These are phyloP conservation scores for Prietella phreatophila DNA, from an alignment of 2,113 vertebrate species.

Conservation along the genomic window DNA sequence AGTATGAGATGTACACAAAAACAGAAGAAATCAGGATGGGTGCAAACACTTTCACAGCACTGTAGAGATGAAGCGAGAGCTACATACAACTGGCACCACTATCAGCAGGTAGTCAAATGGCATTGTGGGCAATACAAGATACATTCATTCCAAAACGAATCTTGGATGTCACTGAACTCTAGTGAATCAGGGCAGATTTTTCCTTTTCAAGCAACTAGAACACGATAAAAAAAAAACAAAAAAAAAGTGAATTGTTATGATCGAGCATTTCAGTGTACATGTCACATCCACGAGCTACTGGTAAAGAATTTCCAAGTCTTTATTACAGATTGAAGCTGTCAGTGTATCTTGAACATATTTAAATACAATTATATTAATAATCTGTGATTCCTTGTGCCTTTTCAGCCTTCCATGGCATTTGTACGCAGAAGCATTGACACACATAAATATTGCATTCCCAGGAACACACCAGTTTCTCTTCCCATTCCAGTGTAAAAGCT, in stretches of 20 bases:
- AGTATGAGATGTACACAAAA: too few relatives aligned
- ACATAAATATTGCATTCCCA: slow-evolving; percentile 52
- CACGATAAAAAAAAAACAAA: not conserved
- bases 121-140: not conserved
- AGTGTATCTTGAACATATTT: slow-evolving; percentile 64
- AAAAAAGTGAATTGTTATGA: not conserved
- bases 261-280: not conserved
- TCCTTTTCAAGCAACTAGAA: not conserved
- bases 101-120: not conserved
- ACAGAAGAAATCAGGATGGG: too few relatives aligned
- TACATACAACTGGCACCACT: not conserved
- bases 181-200: not conserved
- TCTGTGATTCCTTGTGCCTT: slow-evolving; percentile 49
- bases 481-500: slow-evolving; percentile 66
- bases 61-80: not conserved
- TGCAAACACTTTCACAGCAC: too few relatives aligned
- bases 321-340: slow-evolving; percentile 67
- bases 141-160: not conserved
- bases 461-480: slow-evolving; percentile 29
- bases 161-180: not conserved
- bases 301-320: slow-evolving; percentile 50
- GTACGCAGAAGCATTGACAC: slow-evolving; percentile 43
- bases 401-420: slow-evolving; percentile 52
- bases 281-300: slow-evolving; percentile 6
- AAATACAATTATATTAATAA: slow-evolving; percentile 62